These are phyloP conservation scores for Tenthredo scrophulariae DNA, from an alignment of 2,888 invertebrate genomes.

Conservation along the genomic window DNA sequence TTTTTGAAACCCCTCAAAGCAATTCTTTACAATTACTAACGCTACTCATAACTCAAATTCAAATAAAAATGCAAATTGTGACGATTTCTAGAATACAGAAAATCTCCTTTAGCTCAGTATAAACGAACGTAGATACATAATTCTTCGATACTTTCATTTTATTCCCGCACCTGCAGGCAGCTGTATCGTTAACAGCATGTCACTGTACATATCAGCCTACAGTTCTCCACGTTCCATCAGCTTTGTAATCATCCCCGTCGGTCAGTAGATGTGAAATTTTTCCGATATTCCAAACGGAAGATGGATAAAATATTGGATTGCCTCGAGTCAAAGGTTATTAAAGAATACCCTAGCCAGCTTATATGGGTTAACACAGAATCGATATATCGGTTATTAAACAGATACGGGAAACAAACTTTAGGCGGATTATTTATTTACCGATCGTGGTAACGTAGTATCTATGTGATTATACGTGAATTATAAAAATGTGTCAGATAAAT, in stretches of 20 bases:
- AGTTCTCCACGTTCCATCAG: not conserved
- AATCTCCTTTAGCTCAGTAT: not conserved
- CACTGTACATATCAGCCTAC: not conserved
- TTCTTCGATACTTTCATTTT: not conserved
- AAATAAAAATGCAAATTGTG: not conserved
- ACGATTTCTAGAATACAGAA: not conserved
- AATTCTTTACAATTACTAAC: not conserved
- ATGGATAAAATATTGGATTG: not conserved
- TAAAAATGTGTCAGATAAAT: not conserved
- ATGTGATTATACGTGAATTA: not conserved
- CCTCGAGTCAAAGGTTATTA: not conserved
- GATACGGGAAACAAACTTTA: not conserved
- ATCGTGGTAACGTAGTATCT: not conserved
- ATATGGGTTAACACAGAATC: not conserved
- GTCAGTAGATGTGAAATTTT: slow-evolving; percentile 14
- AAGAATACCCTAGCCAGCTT: not conserved
- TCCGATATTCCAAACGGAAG: not conserved
- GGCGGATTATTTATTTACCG: slow-evolving; percentile 14
- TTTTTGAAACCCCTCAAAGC: not conserved
- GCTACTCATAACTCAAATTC: not conserved
- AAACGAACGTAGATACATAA: slow-evolving; percentile 5
- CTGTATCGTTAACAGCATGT: slow-evolving; percentile 33
- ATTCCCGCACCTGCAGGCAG: not conserved
- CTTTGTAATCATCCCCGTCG: not conserved
- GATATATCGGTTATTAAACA: not conserved